Evolutionary conservation across 2,797 vertebrate genomes (phyloP).

Genomic region (Myotis planiceps): DNA sequence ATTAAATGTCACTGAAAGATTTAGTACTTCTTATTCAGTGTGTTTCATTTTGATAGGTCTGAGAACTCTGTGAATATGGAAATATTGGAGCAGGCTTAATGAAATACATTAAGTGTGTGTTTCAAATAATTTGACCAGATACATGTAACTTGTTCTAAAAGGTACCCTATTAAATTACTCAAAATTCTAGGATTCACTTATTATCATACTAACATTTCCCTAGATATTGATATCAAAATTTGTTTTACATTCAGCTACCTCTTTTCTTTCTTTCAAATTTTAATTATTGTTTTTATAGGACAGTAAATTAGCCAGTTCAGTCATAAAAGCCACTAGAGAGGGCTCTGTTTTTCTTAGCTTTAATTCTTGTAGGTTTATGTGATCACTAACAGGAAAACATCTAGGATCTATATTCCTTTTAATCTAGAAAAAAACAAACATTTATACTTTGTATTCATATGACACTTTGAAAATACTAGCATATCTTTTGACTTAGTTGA

Average conservation of each 20-base stretch:
- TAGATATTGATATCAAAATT: background rate
- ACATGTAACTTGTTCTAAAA: background rate
- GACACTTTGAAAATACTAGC: background rate
- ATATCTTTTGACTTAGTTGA: background rate
- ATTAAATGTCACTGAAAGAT: background rate
- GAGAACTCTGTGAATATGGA: background rate
- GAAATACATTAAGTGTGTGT: background rate
- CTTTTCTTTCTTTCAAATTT: conserved; percentile 3
- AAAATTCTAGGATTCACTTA: background rate
- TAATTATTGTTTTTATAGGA: conserved; percentile 16
- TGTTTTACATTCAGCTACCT: background rate
- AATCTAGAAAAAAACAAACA: background rate
- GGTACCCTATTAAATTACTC: background rate
- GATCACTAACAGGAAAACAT: background rate
- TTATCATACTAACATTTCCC: background rate
- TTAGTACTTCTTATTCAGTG: background rate
- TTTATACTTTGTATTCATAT: background rate
- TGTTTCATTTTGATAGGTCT: background rate
- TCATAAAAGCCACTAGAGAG: background rate
- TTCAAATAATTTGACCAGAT: background rate
- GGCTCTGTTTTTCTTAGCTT: background rate
- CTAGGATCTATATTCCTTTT: background rate
- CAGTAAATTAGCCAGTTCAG: background rate
- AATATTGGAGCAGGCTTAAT: background rate
- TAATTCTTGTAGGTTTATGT: background rate